These are phyloP conservation scores for Drosophila mimetica DNA, from an alignment of 2,888 invertebrate genomes.

Conservation along the genomic window DNA sequence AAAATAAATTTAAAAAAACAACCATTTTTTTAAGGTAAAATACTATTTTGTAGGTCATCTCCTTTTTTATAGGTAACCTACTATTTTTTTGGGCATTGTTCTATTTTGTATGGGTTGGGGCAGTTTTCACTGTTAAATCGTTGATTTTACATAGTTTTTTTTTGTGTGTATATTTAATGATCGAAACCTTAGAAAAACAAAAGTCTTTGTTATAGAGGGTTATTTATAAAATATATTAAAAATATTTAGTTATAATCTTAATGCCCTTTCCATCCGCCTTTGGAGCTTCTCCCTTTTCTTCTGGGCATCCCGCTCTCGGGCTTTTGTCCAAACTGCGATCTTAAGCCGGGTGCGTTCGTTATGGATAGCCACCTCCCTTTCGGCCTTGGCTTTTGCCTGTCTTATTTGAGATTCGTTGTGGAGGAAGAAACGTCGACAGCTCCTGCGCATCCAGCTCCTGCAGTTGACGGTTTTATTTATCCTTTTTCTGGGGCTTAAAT, in stretches of 20 bases:
- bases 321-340: slow-evolving; percentile 53
- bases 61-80: too few relatives aligned
- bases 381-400: slow-evolving; percentile 26
- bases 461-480: slow-evolving; percentile 13
- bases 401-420: slow-evolving; percentile 56
- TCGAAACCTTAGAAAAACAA: too few relatives aligned
- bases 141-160: too few relatives aligned
- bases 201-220: too few relatives aligned
- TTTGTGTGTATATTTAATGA: too few relatives aligned
- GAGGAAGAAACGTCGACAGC: slow-evolving; percentile 55
- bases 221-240: not conserved
- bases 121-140: too few relatives aligned
- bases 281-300: not conserved
- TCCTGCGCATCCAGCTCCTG: slow-evolving; percentile 51
- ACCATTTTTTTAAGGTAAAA: too few relatives aligned
- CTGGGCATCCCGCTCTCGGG: slow-evolving; percentile 30
- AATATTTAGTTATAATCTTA: not conserved
- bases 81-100: too few relatives aligned
- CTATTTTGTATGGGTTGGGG: too few relatives aligned
- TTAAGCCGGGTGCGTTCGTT: slow-evolving; percentile 29
- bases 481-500: accelerated
- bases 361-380: slow-evolving; percentile 28
- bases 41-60: too few relatives aligned
- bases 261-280: not conserved
- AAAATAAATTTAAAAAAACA: too few relatives aligned